Percentiles rank a stretch among this genome's conserved stretches.
phyloP scores from a whole-genome alignment of 2,888 invertebrate genomes.

The Vanessa cardui region DNA sequence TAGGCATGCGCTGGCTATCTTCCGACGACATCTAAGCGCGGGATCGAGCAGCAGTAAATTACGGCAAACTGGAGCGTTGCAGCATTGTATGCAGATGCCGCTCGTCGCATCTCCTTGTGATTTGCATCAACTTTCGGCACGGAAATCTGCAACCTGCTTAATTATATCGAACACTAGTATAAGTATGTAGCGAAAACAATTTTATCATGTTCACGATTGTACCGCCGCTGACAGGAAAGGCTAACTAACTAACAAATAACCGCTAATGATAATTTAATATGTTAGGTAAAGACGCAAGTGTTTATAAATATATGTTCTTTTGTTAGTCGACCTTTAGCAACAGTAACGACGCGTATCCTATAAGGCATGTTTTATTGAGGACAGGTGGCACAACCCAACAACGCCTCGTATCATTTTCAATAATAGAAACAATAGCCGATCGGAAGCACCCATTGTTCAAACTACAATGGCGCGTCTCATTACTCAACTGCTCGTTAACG shows the following conservation, averaged over 20 bases:
- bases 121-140: conserved; percentile 73
- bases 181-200: conserved; percentile 1
- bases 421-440: conserved; percentile 76
- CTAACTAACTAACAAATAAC: too few species aligned
- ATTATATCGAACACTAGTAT: conserved; percentile 42
- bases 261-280: neutral
- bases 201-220: neutral
- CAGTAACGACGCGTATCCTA: conserved; percentile 21
- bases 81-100: conserved; percentile 79
- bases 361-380: conserved; percentile 36
- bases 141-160: conserved; percentile 63
- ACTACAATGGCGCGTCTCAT: conserved; percentile 77
- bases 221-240: neutral
- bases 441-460: conserved; percentile 74
- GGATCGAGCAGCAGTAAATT: conserved; percentile 69
- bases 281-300: neutral
- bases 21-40: conserved; percentile 71
- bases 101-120: conserved; percentile 56
- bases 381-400: conserved; percentile 43
- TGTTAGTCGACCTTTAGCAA: conserved; percentile 11
- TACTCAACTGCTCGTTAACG: conserved; percentile 80
- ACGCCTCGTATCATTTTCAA: conserved; percentile 59
- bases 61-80: conserved; percentile 70
- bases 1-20: conserved; percentile 71
- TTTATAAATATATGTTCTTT: neutral